Evolutionary conservation across 23 tunicate genomes (phyloP).

Genomic region (Diplosoma virens): DNA sequence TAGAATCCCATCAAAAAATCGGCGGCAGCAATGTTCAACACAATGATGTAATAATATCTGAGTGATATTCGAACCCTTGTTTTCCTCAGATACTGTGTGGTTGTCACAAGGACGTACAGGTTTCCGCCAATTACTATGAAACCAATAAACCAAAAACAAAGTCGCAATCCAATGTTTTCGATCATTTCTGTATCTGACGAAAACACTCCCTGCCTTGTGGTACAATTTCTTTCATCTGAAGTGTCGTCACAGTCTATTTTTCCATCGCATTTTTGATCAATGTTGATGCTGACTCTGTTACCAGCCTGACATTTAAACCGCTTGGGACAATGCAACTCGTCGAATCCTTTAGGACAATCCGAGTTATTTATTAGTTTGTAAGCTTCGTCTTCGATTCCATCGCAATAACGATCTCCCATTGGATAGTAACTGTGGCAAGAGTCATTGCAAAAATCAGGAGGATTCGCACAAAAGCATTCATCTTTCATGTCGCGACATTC

Average conservation of each 20-base stretch:
- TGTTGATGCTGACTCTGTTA: too few relatives aligned
- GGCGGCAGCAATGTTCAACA: slow-evolving; percentile 29
- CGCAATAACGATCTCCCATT: not conserved
- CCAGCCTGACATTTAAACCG: too few relatives aligned
- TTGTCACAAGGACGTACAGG: not conserved
- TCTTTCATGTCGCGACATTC: slow-evolving; percentile 2
- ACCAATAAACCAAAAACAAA: not conserved
- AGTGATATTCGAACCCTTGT: not conserved
- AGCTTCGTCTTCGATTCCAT: not conserved
- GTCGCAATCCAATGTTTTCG: not conserved
- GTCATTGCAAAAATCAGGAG: slow-evolving; percentile 11
- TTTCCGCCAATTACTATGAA: slow-evolving; percentile 3
- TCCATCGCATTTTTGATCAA: too few relatives aligned
- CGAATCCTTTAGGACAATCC: not conserved
- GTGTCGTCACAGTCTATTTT: too few relatives aligned
- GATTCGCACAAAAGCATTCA: slow-evolving; percentile 5
- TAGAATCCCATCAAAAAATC: slow-evolving; percentile 56
- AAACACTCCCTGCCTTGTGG: too few relatives aligned
- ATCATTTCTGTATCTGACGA: slow-evolving; percentile 22
- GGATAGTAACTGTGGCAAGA: not conserved
- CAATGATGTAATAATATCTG: not conserved
- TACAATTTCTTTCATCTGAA: too few relatives aligned
- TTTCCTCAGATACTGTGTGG: not conserved
- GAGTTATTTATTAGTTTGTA: not conserved
- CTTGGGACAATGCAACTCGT: not conserved